Evolutionary conservation across 1,140 invertebrate species (phyloP).

Genomic region (Heliconius melpomene): DNA sequence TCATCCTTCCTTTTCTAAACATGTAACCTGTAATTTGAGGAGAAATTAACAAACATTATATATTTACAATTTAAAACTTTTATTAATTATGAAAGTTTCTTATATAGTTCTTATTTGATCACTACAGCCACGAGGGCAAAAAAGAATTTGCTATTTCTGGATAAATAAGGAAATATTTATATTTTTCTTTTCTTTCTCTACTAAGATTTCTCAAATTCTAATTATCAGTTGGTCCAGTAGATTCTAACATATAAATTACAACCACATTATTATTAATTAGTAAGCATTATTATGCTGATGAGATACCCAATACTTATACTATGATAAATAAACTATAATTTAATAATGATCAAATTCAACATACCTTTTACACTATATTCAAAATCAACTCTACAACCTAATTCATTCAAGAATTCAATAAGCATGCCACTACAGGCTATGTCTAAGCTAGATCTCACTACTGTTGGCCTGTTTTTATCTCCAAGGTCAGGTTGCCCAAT

Average conservation of each 20-base stretch:
- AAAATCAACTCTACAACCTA: conserved; percentile 95
- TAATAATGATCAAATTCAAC: conserved; percentile 10
- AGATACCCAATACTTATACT: neutral
- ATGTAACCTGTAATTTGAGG: conserved; percentile 86
- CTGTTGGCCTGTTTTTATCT: conserved; percentile 93
- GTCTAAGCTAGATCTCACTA: conserved; percentile 95
- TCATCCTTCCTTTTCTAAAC: conserved; percentile 98
- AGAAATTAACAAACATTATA: neutral
- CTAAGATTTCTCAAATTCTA: too few relatives aligned
- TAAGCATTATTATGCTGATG: too few relatives aligned
- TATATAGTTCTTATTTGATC: too few relatives aligned
- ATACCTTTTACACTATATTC: conserved; percentile 94
- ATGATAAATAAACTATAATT: neutral
- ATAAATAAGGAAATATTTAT: too few relatives aligned
- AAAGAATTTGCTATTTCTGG: too few relatives aligned
- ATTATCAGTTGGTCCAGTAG: too few relatives aligned
- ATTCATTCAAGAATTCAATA: conserved; percentile 94
- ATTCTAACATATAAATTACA: too few relatives aligned
- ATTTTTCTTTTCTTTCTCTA: too few relatives aligned
- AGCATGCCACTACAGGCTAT: conserved; percentile 94
- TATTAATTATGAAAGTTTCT: too few relatives aligned
- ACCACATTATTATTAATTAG: too few relatives aligned
- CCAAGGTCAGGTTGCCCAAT: conserved; percentile 93
- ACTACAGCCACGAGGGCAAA: too few relatives aligned
- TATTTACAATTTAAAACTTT: neutral